These are phyloP conservation scores for Pegoplata infirma DNA, from an alignment of 2,888 invertebrate genomes.

Conservation along the genomic window DNA sequence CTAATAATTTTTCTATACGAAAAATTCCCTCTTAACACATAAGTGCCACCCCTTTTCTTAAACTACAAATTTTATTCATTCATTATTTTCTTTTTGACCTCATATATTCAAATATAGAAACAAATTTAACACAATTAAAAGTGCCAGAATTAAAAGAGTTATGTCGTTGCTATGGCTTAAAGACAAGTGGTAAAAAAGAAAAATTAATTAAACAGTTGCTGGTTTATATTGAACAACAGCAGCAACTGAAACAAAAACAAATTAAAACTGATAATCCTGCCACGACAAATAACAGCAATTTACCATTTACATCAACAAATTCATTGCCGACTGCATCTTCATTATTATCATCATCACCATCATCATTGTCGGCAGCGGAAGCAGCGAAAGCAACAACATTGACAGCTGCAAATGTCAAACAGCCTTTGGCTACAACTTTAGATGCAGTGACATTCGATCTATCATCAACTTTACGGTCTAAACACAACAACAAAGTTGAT, in stretches of 20 bases:
- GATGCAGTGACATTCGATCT: not conserved
- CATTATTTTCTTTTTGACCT: not conserved
- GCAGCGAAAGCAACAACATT: conserved; percentile 35
- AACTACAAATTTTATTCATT: too few relatives aligned
- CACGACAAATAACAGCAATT: conserved; percentile 12
- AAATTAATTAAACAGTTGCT: conserved; percentile 69
- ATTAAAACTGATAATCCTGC: conserved; percentile 31
- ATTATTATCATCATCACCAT: conserved; percentile 30
- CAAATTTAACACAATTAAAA: conserved; percentile 64
- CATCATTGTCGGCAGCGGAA: conserved; percentile 16
- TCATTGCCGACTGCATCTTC: conserved; percentile 23
- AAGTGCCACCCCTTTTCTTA: not conserved
- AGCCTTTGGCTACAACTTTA: not conserved
- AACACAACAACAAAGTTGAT: not conserved
- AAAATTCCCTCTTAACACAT: not conserved
- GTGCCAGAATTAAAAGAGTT: conserved; percentile 68
- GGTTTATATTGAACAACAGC: conserved; percentile 48
- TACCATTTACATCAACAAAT: not conserved
- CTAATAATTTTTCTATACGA: too few relatives aligned
- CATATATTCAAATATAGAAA: conserved; percentile 23
- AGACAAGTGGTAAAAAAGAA: conserved; percentile 68
- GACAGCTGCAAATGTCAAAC: not conserved
- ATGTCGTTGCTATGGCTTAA: conserved; percentile 68
- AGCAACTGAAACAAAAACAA: conserved; percentile 11
- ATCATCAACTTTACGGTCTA: not conserved